Percentiles rank a stretch among this genome's conserved stretches.
phyloP scores from a whole-genome alignment of 1,140 invertebrate species.

The Drosophila sproati region DNA sequence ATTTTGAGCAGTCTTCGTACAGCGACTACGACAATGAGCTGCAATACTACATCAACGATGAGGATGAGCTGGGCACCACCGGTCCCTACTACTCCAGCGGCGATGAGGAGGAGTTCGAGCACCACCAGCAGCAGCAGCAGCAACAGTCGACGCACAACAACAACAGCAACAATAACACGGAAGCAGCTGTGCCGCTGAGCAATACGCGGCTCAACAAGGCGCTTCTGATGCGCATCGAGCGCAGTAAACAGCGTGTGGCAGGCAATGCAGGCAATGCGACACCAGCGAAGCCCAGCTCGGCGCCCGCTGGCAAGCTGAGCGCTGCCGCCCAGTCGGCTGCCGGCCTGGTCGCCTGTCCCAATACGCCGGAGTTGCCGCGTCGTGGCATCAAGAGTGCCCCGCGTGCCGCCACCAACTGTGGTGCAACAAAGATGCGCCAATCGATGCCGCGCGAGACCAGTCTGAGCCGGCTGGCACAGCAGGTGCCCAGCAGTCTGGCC shows the following conservation, averaged over 20 bases:
- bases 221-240: conserved; percentile 84
- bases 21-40: conserved; percentile 83
- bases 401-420: conserved; percentile 48
- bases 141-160: conserved; percentile 18
- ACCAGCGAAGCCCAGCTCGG: conserved; percentile 71
- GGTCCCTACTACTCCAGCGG: conserved; percentile 79
- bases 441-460: conserved; percentile 84
- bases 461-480: conserved; percentile 74
- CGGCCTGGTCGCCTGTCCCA: conserved; percentile 85
- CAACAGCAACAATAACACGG: conserved; percentile 17
- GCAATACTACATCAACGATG: conserved; percentile 83
- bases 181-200: conserved; percentile 73
- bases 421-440: conserved; percentile 59
- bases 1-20: conserved; percentile 74
- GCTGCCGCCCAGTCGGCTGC: conserved; percentile 56
- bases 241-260: conserved; percentile 79
- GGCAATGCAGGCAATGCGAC: conserved; percentile 57
- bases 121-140: conserved; percentile 18
- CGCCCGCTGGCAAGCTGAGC: conserved; percentile 67
- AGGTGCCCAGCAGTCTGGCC: conserved; percentile 80
- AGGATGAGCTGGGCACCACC: conserved; percentile 73
- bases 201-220: conserved; percentile 87
- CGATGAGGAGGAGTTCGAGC: conserved; percentile 50
- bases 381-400: conserved; percentile 74
- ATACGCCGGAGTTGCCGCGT: conserved; percentile 85